Evolutionary conservation across 2,113 vertebrate genomes (phyloP), one percentile per base, ranked within the genome.

Genomic region (Neotoma lepida): DNA sequence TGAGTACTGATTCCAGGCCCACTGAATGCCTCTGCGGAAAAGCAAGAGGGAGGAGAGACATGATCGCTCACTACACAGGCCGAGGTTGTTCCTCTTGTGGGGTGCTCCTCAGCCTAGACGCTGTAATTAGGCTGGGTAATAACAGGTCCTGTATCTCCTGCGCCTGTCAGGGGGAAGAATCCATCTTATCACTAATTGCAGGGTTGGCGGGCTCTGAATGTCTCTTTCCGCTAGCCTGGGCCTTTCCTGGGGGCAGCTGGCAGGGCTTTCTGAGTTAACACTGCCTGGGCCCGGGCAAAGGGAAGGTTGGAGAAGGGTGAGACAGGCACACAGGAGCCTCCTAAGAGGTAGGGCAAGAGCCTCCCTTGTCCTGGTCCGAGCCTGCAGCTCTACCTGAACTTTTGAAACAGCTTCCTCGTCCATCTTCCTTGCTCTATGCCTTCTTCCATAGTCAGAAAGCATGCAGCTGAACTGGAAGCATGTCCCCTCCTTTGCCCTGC

Each of bases 121-220:
- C 96, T 98, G 97, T 98, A 98, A 98, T 98, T 98, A 98, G 88
- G 92, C 73, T 90, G 89, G 1, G 0, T 98, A 98, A 98, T 98
- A 94, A 98, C 85, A 98, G 97, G 98, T 95, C 98, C 97, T 20
- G 96, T 94, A 89, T 95, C 97, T 96, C 97, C 77, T 8, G 86
- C 87, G 68, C 96, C 97, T 98, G 98, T 97, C 98, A 98, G 94
- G 97, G 96, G 95, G 94, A 96, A 98, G 98, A 97, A 98, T 98
- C 97, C 98, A 97, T 98, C 98, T 98, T 98, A 97, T 88, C 76
- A 93, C 97, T 98, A 98, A 98, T 98, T 98, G 98, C 56, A 98
- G 98, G 97, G 97, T 98, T 98, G 97, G 94, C 46, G 88, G 51
- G 96, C 95, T 98, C 97, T 91, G 95, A 95, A 95, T 58, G 95